phyloP scores from a whole-genome alignment of 92 coral and sea anemone species.

The Heliopora coerulea region DNA sequence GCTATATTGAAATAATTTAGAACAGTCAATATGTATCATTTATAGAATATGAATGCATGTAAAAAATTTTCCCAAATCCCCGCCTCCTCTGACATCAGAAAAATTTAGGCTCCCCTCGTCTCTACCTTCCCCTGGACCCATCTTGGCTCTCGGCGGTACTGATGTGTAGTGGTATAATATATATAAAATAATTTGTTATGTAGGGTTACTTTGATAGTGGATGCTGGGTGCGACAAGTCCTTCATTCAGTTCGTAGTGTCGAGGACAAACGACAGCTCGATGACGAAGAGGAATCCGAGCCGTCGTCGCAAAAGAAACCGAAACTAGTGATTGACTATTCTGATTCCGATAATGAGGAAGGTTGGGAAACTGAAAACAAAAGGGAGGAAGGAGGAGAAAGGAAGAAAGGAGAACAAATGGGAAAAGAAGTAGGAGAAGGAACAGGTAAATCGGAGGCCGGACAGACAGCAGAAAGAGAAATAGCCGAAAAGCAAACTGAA shows the following conservation, averaged over 20 bases:
- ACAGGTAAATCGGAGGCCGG: background rate
- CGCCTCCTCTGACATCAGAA: too few species aligned
- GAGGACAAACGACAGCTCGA: slow-evolving; percentile 1
- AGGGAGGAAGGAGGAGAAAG: background rate
- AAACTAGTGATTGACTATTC: slow-evolving; percentile 51
- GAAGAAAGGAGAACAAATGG: background rate
- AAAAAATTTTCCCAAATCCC: too few species aligned
- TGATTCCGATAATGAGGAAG: slow-evolving; percentile 77
- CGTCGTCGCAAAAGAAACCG: slow-evolving; percentile 24
- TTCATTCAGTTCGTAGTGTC: slow-evolving; percentile 22
- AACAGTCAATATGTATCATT: too few species aligned
- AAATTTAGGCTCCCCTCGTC: too few species aligned
- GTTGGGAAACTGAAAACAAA: background rate
- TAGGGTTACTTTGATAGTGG: slow-evolving; percentile 89
- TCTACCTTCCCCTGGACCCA: too few species aligned
- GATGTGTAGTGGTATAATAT: too few species aligned
- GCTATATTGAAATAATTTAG: too few species aligned
- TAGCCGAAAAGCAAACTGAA: too few species aligned
- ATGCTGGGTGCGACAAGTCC: slow-evolving; percentile 90
- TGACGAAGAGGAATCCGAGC: slow-evolving; percentile 27
- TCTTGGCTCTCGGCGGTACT: too few species aligned
- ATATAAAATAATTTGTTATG: too few species aligned
- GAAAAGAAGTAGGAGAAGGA: background rate
- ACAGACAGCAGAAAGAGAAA: background rate
- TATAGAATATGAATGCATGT: too few species aligned